Evolutionary conservation across 37 sponge, comb jelly and placozoan genomes (phyloP).

Genomic region (Tethya wilhelma): DNA sequence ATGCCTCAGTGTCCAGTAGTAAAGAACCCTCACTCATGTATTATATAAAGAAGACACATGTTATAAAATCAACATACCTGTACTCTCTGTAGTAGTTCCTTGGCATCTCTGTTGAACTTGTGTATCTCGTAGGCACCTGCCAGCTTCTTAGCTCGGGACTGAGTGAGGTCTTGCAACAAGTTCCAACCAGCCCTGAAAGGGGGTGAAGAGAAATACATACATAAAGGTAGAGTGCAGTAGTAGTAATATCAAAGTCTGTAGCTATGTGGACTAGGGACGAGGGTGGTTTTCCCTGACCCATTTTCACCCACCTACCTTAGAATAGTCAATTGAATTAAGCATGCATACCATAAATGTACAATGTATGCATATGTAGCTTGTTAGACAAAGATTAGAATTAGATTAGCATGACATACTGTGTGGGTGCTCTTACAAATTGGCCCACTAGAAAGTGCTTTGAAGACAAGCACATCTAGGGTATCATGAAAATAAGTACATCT

Average conservation of each 20-base stretch:
- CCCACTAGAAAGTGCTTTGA: too few relatives aligned
- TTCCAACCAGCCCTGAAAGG: constrained; percentile 62
- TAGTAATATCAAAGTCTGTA: not conserved
- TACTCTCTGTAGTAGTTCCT: constrained; percentile 68
- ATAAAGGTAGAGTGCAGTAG: not conserved
- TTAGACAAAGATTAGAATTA: too few relatives aligned
- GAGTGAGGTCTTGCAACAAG: constrained; percentile 68
- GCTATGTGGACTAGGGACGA: too few relatives aligned
- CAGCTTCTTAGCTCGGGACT: constrained; percentile 68
- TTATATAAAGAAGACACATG: not conserved
- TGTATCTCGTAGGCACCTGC: constrained; percentile 85
- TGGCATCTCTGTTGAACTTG: constrained; percentile 85
- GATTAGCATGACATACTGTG: too few relatives aligned
- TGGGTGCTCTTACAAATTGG: too few relatives aligned
- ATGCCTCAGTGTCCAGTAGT: too few relatives aligned
- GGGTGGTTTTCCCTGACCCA: constrained; percentile 89
- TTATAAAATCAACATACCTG: constrained; percentile 21
- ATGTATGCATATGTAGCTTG: too few relatives aligned
- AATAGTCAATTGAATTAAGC: too few relatives aligned
- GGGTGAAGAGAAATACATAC: not conserved
- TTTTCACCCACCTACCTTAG: constrained; percentile 95
- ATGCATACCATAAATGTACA: too few relatives aligned
- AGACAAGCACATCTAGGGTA: too few relatives aligned
- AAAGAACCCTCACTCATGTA: too few relatives aligned
- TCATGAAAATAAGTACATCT: too few relatives aligned